These are phyloP conservation scores for Platycercus adscitus DNA, from an alignment of 2,113 vertebrate species.

Conservation along the genomic window DNA sequence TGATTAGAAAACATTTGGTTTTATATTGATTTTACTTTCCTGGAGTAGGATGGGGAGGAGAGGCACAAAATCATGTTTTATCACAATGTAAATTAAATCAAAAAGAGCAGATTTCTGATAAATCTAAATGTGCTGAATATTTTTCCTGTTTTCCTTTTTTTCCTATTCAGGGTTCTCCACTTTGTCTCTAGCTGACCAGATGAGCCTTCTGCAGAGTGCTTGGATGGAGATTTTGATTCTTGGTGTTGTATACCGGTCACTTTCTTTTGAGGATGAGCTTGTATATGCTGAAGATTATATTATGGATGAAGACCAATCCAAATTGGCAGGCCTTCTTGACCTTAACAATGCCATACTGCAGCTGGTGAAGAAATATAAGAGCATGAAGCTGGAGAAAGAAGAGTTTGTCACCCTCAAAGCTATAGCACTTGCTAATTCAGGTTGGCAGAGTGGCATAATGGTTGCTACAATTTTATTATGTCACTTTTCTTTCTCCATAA, in stretches of 20 bases:
- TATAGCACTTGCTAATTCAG: conserved; percentile 99
- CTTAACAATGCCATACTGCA: conserved; percentile 98
- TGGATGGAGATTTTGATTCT: conserved; percentile 99
- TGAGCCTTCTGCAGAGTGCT: conserved; percentile 98
- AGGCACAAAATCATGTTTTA: background rate
- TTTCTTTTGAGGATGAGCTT: conserved; percentile 97
- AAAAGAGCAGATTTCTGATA: background rate
- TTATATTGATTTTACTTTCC: background rate
- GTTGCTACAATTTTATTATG: conserved; percentile 55
- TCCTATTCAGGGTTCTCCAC: conserved; percentile 91
- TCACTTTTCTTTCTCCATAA: background rate
- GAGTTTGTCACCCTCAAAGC: conserved; percentile 99
- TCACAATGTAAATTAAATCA: background rate
- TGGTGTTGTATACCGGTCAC: conserved; percentile 96
- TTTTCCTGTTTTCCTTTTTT: conserved; percentile 21
- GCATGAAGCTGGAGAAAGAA: conserved; percentile 99
- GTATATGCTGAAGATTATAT: conserved; percentile 99
- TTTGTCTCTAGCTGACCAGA: conserved; percentile 97
- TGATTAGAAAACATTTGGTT: background rate
- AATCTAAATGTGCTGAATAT: conserved; percentile 14
- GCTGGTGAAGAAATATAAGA: conserved; percentile 98
- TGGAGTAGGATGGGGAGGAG: background rate
- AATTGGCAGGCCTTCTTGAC: conserved; percentile 95
- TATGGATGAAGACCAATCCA: conserved; percentile 99
- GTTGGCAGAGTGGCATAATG: conserved; percentile 76